Percentiles rank a stretch among this genome's conserved stretches.
These are phyloP conservation scores for Apodemia hepburni DNA, from an alignment of 2,888 invertebrate genomes.

Conservation along the genomic window DNA sequence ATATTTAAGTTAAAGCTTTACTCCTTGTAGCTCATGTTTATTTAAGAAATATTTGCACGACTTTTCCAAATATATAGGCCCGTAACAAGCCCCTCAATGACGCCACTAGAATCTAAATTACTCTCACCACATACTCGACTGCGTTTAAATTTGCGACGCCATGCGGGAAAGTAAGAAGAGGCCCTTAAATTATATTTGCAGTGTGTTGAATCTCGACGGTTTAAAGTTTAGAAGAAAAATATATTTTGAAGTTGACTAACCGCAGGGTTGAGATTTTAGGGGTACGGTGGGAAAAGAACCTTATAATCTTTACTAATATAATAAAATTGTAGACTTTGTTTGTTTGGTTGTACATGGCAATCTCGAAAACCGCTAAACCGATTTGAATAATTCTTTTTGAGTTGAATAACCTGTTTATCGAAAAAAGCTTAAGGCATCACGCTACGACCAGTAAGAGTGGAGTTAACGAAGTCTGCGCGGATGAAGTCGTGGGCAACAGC, in stretches of 20 bases:
- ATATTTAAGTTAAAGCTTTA: not conserved
- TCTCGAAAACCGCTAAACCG: no score
- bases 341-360: no score
- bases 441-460: no score
- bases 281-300: no score
- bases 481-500: no score
- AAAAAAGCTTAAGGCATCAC: no score
- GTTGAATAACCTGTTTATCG: no score
- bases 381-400: no score
- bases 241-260: not conserved
- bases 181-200: conserved; percentile 1
- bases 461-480: no score
- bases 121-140: not conserved
- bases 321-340: no score
- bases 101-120: conserved; percentile 8
- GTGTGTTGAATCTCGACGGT: conserved; percentile 2
- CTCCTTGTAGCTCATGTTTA: not conserved
- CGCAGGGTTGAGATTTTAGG: no score
- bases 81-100: conserved; percentile 5
- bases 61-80: not conserved
- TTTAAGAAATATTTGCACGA: not conserved
- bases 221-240: not conserved
- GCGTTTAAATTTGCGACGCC: conserved; percentile 8
- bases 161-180: conserved; percentile 9
- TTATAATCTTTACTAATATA: no score